Conservation (phyloP, 2,113 vertebrate species). For the Lepus timidus region DNA sequence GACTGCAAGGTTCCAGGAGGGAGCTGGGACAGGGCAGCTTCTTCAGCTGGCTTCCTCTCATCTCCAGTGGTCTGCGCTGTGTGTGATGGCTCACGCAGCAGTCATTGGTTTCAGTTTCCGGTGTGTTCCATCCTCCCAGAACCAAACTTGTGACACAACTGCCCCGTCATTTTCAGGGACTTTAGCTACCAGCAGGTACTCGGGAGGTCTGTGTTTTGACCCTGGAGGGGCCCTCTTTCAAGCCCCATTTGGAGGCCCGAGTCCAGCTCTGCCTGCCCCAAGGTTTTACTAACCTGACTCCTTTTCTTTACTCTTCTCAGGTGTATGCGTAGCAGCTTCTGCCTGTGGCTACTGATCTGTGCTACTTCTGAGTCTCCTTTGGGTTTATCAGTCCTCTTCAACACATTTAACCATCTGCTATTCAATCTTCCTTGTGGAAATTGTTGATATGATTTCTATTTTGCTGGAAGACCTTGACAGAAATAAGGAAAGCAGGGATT, state of each 20-base stretch:
- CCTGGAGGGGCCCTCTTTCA: neutral
- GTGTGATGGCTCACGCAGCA: neutral
- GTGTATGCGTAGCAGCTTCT: neutral
- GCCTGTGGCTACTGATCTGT: neutral
- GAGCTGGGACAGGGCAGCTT: neutral
- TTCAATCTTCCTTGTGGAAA: neutral
- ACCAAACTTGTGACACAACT: neutral
- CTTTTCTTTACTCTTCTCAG: neutral
- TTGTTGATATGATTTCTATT: neutral
- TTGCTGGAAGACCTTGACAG: neutral
- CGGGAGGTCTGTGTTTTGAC: neutral
- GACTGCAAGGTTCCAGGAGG: no score
- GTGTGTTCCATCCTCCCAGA: neutral
- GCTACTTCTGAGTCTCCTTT: neutral
- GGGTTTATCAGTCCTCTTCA: neutral
- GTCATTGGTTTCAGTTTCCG: neutral
- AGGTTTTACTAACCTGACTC: neutral
- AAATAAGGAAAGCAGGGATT: neutral
- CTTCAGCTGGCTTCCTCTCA: neutral
- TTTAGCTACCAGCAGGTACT: no score
- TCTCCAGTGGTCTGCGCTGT: neutral
- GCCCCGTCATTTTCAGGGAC: neutral
- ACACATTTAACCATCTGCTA: neutral
- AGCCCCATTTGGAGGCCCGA: neutral
- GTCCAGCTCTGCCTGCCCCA: neutral